Base-by-base conservation (phyloP, 2,888 invertebrate species). In the Troilus luridus region DNA sequence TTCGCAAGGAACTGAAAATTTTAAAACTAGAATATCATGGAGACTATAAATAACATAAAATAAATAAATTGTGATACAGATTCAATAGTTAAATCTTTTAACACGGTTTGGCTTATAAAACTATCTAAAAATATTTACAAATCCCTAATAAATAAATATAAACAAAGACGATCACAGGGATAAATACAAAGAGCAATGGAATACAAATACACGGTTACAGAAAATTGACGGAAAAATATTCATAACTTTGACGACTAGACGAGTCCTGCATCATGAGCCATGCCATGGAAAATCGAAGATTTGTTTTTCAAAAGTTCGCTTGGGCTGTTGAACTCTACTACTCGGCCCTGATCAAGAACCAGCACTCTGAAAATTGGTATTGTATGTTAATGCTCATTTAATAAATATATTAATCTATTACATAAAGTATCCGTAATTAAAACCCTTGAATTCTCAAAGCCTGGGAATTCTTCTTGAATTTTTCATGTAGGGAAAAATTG, bases 221-320 rank as follows among this genome's bases (percentile, higher is more conserved):
- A 11, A 0, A 10, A 64, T 24, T 11, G 8, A 11, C n/a, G 19
- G 21, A 67, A 7, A 27, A 24, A 67, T 24, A 24, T 59, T 59
- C 59, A 59, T 59, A 77, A 77, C 5, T 12, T 19, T 17, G 17
- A 56, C 17, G 56, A 54, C 6, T 88, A 88, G 19, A 85, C 96
- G 93, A 98, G 94, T 92, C 97, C 97, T 88, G 98, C 98, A 94
- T 98, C 97, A 94, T 97, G 97, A 11, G 97, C 97, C 97, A 98
- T 97, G 93, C 96, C 95, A 94, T 97, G 96, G 95, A 98, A 98
- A 93, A 96, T 95, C 60, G 97, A 96, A 91, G 95, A 95, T 93
- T 95, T 96, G 93, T 97, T 95, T 92, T 96, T 95, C 90, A 98
- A 94, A 90, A 98, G 95, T 91, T 95, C 95, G 9, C 95, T 94